Evolutionary conservation across 2,888 invertebrate species (phyloP), one percentile per base, ranked within the genome.

Genomic region (Eristalis arbustorum): DNA sequence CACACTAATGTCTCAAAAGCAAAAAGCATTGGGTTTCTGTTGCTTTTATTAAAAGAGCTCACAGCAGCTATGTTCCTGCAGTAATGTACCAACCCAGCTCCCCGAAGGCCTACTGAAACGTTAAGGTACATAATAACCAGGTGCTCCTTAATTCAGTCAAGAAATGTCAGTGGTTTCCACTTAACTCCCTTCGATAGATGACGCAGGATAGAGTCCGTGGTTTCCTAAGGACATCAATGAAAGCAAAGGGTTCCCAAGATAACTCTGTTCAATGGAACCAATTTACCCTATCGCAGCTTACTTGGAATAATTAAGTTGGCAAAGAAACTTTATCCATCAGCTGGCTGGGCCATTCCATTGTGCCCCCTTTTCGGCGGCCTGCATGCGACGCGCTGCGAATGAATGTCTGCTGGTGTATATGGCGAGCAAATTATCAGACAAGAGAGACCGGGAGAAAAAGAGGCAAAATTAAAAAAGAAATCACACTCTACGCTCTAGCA

Each of bases 401-500:
- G 18, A 49, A 49, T 18, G 18, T 49, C 49, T 18, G 18, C 59
- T 59, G 13, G 31, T 31, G 31, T 31, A 59, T 59, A 59, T 23
- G 59, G 13, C 8, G 37, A 62, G 23, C 57, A 72, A 75, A 82
- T 49, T 63, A 31, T 25, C 1, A 64, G 59, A 67, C 25, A 57
- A 72, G 62, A 49, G 63, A 72, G 56, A 73, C 31, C 34, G 42
- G 56, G 42, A 72, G 2, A 14, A 18, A 22, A 40, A 23, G 37
- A 28, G 40, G 25, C 40, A 37, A 59, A 77, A 69, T 18, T 69
- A 14, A 23, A 64, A 49, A 63, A 74, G 18, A 61, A 74, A 69
- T 77, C 59, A 76, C 76, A 73, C 77, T 74, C 77, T 81, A 81
- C 78, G 1, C 25, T n/a, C n/a, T n/a, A n/a, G n/a, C 73, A 57